Percentiles rank a stretch among this genome's conserved stretches.
Evolutionary conservation across 2,797 vertebrate species (phyloP).

Genomic region (Stomatorhinus walkeri): DNA sequence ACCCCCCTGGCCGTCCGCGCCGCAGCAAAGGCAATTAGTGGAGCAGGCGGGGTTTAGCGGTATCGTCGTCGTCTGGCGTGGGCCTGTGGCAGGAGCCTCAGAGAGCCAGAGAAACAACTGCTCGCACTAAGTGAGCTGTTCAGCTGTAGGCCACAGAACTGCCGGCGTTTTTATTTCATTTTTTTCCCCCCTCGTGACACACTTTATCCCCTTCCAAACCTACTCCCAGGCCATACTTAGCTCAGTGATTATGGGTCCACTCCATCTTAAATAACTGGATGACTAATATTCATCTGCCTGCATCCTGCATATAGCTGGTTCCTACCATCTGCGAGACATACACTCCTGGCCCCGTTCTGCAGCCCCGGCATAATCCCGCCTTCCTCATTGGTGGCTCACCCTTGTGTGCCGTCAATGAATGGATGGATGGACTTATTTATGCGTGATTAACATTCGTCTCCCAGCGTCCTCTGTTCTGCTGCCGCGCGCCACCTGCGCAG

Average conservation of each 20-base stretch:
- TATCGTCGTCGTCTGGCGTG: not conserved
- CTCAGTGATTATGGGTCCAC: not conserved
- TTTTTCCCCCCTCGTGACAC: not conserved
- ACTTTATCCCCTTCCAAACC: not conserved
- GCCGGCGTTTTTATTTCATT: not conserved
- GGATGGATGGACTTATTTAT: conserved; percentile 10
- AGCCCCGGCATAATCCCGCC: not conserved
- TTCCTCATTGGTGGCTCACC: not conserved
- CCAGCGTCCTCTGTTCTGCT: not conserved
- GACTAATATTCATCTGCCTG: not conserved
- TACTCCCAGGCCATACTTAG: not conserved
- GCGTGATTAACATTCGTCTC: conserved; percentile 12
- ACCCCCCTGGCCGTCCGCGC: not conserved
- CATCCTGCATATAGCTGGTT: conserved; percentile 3
- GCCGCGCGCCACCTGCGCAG: not conserved
- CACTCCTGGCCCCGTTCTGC: conserved; percentile 1
- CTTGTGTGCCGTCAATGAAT: not conserved
- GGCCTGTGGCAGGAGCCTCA: not conserved
- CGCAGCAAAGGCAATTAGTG: conserved; percentile 12
- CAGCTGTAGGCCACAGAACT: not conserved
- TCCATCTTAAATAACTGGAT: not conserved
- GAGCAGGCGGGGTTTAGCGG: not conserved
- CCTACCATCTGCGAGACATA: not conserved
- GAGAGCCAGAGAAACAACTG: not conserved
- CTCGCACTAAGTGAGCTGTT: not conserved